Conservation (phyloP, 2,113 vertebrate genomes). For the Dasypus novemcinctus region DNA sequence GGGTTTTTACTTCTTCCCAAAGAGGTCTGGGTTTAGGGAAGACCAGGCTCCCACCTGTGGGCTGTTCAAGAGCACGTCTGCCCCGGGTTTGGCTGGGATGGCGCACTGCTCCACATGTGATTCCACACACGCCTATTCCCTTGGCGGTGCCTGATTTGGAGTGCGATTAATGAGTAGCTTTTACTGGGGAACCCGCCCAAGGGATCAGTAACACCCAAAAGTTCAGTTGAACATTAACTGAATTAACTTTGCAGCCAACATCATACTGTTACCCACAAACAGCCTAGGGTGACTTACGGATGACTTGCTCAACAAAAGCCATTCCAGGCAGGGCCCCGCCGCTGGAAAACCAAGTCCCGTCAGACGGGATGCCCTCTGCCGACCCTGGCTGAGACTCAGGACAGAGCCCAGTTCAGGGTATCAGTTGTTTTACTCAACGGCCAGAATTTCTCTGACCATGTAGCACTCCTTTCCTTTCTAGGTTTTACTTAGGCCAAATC, state of each 20-base stretch:
- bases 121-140: conserved; percentile 83
- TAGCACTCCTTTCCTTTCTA: conserved; percentile 1
- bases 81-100: conserved; percentile 78
- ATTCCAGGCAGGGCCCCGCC: conserved; percentile 68
- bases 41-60: conserved; percentile 38
- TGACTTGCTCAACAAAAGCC: conserved; percentile 80
- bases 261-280: conserved; percentile 78
- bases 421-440: conserved; percentile 32
- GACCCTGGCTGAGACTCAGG: conserved; percentile 33
- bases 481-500: neutral
- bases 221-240: conserved; percentile 87
- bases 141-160: conserved; percentile 89
- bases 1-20: conserved; percentile 44
- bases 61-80: conserved; percentile 74
- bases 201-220: conserved; percentile 90
- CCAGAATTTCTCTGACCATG: conserved; percentile 32
- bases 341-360: conserved; percentile 60
- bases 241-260: conserved; percentile 83
- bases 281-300: conserved; percentile 79
- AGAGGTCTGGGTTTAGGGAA: neutral
- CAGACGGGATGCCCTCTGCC: conserved; percentile 56
- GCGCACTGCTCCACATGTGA: conserved; percentile 79
- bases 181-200: conserved; percentile 88
- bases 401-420: neutral
- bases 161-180: conserved; percentile 94